Evolutionary conservation across 2,113 vertebrate species (phyloP), one percentile per base, ranked within the genome.

Genomic region (rabbit (Oryctolagus cuniculus)): DNA sequence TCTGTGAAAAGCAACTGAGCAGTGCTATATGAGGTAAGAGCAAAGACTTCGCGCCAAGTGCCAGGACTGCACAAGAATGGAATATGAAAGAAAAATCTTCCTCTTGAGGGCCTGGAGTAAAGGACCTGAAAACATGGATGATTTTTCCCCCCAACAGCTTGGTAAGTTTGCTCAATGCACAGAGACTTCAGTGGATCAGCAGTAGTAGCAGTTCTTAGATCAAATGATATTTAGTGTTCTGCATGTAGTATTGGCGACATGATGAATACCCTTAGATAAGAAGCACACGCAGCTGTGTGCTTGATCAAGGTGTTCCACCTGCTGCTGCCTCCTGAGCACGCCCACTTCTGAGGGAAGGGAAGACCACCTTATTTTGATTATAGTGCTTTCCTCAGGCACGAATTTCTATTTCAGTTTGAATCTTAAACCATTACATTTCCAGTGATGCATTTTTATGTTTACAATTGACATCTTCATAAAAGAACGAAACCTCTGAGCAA

Each of bases 381-480:
- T 24, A 98, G 90, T 94, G 94, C 96, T 98, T 98, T 98, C 98
- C 98, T 61, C 96, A 63, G 98, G 98, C 98, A 97, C 98, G 92
- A 92, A 97, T 98, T 98, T 98, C 98, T 98, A 98, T 98, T 98
- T 98, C 98, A 29, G 75, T 97, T 97, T 95, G 98, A 98, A 98
- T 98, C 98, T 97, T 98, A 98, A 98, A 97, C 97, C 97, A 96
- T 98, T 97, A 97, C 98, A 95, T 97, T 98, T 97, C 95, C 98
- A 98, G 97, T 96, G 98, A 98, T 98, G 98, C 98, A 98, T 98
- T 98, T 98, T 98, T 98, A 98, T 98, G 98, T 98, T 98, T 98
- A 98, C 98, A 98, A 98, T 97, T 98, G 98, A 98, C 98, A 98
- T 98, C 98, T 98, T 98, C 98, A 96, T 94, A 98, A 97, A 98